These are phyloP conservation scores for Apodemus agrarius DNA, from an alignment of 2,797 vertebrate genomes.

Conservation along the genomic window DNA sequence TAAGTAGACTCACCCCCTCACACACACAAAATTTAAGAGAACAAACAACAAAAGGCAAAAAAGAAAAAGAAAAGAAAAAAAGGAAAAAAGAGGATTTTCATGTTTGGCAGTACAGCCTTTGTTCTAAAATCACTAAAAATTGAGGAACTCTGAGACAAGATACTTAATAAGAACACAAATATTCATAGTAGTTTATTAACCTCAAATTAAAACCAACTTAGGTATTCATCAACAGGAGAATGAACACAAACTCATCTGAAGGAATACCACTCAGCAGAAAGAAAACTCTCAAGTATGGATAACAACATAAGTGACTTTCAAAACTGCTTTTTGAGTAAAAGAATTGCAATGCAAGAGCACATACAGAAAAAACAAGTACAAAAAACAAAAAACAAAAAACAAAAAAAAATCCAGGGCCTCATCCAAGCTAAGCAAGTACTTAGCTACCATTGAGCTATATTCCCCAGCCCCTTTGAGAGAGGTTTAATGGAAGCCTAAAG, in stretches of 20 bases:
- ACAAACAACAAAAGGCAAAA: background rate
- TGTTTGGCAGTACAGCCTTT: background rate
- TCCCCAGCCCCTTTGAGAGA: background rate
- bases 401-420: no score
- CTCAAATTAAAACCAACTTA: slow-evolving; percentile 36
- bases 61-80: no score
- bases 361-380: background rate
- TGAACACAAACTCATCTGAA: background rate
- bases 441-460: background rate
- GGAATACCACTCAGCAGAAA: background rate
- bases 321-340: slow-evolving; percentile 15
- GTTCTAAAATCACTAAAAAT: slow-evolving; percentile 46
- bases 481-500: background rate
- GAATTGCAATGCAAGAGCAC: slow-evolving; percentile 4
- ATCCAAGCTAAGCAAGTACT: background rate
- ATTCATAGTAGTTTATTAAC: slow-evolving; percentile 16
- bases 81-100: background rate
- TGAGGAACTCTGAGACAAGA: slow-evolving; percentile 17
- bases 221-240: background rate
- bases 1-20: background rate
- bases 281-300: background rate
- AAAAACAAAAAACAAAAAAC: no score
- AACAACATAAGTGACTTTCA: background rate
- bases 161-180: slow-evolving; percentile 31
- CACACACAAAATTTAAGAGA: background rate